Conservation (phyloP, 92 coral and sea anemone species). For the Porites rus region DNA sequence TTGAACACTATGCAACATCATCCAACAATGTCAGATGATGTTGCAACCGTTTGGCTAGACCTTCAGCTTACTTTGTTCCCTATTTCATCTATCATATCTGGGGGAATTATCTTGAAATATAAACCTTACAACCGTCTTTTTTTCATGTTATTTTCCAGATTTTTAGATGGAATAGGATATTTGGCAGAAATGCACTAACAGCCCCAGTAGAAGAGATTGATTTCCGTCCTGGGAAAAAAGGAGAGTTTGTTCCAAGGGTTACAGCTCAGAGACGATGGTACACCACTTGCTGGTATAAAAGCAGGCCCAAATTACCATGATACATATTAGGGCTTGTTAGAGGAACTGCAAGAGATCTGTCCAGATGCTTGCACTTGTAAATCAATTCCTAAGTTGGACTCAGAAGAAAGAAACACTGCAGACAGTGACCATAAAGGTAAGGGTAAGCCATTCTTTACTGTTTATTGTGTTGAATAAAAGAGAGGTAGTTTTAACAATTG, state of each 20-base stretch:
- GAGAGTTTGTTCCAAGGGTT: conserved; percentile 28
- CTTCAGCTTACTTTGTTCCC: not conserved
- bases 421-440: conserved; percentile 29
- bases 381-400: conserved; percentile 41
- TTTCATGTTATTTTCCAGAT: not conserved
- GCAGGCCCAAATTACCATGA: conserved; percentile 30
- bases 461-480: not conserved
- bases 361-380: conserved; percentile 54
- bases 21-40: not conserved
- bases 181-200: not conserved
- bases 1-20: not conserved
- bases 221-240: not conserved
- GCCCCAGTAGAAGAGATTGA: conserved; percentile 1
- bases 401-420: conserved; percentile 57
- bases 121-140: not conserved
- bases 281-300: conserved; percentile 32
- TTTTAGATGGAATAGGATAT: not conserved
- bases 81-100: not conserved
- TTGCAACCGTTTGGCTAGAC: not conserved
- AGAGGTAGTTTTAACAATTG: not conserved
- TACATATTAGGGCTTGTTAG: conserved; percentile 40
- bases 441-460: not conserved
- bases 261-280: not conserved
- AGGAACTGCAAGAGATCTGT: conserved; percentile 36
- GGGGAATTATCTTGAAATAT: no score